Evolutionary conservation across 2,797 vertebrate genomes (phyloP).

Genomic region (Trichosurus vulpecula): DNA sequence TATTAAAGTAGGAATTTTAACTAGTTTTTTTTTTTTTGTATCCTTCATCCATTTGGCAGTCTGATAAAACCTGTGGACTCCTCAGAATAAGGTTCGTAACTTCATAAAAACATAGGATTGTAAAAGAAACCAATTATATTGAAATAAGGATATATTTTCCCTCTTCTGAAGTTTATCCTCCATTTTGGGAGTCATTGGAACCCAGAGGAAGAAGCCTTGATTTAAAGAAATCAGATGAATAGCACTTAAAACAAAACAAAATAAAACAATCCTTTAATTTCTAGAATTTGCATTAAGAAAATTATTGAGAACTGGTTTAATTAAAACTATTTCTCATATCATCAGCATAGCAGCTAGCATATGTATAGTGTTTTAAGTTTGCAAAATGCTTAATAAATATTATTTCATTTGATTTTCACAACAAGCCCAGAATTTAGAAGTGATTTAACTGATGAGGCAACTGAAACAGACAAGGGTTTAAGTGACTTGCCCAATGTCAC

Average conservation of each 20-base stretch:
- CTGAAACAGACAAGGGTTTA: not conserved
- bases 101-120: not conserved
- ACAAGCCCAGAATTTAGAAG: not conserved
- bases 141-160: not conserved
- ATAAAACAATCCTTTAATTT: conserved; percentile 6
- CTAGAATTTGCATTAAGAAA: not conserved
- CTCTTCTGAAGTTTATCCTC: not conserved
- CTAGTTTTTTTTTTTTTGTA: not conserved
- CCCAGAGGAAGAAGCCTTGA: not conserved
- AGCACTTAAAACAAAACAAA: conserved; percentile 37
- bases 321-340: conserved; percentile 38
- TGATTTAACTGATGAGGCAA: too few relatives aligned
- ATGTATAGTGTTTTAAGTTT: not conserved
- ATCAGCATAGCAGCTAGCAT: not conserved
- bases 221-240: conserved; percentile 8
- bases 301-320: conserved; percentile 35
- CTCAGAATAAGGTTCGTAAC: not conserved
- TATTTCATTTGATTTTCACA: not conserved
- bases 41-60: not conserved
- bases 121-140: not conserved
- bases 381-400: not conserved
- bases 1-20: not conserved
- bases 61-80: not conserved
- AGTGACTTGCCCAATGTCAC: not conserved
- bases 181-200: not conserved